Evolutionary conservation across 2,888 invertebrate genomes (phyloP), one percentile per base, ranked within the genome.

Genomic region (Plebejus argus): DNA sequence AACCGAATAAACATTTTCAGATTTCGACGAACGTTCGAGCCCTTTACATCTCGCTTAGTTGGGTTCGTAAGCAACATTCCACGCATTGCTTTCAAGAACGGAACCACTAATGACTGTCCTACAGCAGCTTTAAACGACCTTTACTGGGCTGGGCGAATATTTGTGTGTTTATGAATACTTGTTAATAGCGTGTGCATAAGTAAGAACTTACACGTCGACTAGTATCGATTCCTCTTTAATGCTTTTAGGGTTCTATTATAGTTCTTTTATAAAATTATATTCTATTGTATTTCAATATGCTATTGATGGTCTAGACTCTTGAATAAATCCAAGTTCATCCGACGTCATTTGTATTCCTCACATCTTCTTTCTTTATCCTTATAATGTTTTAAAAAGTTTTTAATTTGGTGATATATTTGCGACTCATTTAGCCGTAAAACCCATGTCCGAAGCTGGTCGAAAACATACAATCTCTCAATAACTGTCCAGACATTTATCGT

Each of bases 21-120:
- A 70, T 35, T 39, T 71, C 39, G 39, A n/a, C 12, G 39, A 39
- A 71, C 20, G 71, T 39, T n/a, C 71, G 10, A 39, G 39, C 39
- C 71, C 20, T 39, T 71, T 53, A 74, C 49, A 74, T 53, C 49
- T 72, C 15, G 72, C 45, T 53, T 49, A 74, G 74, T 74, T 74
- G 49, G 76, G 76, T 76, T 76, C 77, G 75, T 76, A 72, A 78
- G 79, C 80, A 76, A 77, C 80, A 81, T 81, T 81, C 80, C 78
- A 39, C 35, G 15, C 79, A 78, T 78, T 56, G 76, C 70, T n/a
- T 53, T 77, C 53, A 58, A 76, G 78, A 78, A 76, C 53, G 66
- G 70, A 70, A 76, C 74, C 23, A 15, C 74, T 74, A 53, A 53
- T 74, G 74, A 53, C 74, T 49, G 28, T 53, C 49, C 74, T 49